Conservation (phyloP, 37 sponge, comb jelly and placozoan species). For the Petrosia ficiformis region DNA sequence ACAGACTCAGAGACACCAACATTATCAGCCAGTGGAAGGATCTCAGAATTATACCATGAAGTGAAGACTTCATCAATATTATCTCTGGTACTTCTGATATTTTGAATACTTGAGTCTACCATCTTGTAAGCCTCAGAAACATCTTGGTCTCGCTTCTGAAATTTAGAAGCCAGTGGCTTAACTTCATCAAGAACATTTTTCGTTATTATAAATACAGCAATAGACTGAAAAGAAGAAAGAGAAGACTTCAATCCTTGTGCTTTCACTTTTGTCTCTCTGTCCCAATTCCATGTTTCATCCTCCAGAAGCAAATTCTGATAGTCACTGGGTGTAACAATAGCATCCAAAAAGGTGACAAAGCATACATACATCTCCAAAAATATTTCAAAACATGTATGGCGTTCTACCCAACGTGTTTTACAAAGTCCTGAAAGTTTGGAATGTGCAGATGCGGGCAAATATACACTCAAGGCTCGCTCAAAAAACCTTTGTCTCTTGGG, state of each 20-base stretch:
- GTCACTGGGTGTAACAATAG: constrained; percentile 34
- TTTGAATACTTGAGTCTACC: constrained; percentile 27
- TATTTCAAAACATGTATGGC: constrained; percentile 13
- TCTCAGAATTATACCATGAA: constrained; percentile 37
- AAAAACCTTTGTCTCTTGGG: constrained; percentile 25
- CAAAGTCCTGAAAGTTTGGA: constrained; percentile 15
- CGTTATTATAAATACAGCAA: constrained; percentile 30
- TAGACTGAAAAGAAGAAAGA: constrained; percentile 42
- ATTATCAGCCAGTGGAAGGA: constrained; percentile 13
- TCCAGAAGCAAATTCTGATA: constrained; percentile 8
- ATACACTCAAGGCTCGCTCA: not conserved
- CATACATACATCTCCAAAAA: constrained; percentile 35
- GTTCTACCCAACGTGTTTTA: constrained; percentile 25
- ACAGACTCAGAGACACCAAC: constrained; percentile 19
- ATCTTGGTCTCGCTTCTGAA: constrained; percentile 49
- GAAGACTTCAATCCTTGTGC: constrained; percentile 37
- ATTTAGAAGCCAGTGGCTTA: constrained; percentile 36
- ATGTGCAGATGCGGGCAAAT: not conserved
- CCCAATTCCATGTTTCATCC: constrained; percentile 37
- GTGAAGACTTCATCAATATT: constrained; percentile 35
- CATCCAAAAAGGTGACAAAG: constrained; percentile 31
- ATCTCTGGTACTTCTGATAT: constrained; percentile 12
- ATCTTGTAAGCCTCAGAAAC: constrained; percentile 20
- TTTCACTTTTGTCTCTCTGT: constrained; percentile 34
- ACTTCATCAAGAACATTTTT: constrained; percentile 39